Evolutionary conservation across 2,888 invertebrate genomes (phyloP).

Genomic region (Amblyteles armatorius): DNA sequence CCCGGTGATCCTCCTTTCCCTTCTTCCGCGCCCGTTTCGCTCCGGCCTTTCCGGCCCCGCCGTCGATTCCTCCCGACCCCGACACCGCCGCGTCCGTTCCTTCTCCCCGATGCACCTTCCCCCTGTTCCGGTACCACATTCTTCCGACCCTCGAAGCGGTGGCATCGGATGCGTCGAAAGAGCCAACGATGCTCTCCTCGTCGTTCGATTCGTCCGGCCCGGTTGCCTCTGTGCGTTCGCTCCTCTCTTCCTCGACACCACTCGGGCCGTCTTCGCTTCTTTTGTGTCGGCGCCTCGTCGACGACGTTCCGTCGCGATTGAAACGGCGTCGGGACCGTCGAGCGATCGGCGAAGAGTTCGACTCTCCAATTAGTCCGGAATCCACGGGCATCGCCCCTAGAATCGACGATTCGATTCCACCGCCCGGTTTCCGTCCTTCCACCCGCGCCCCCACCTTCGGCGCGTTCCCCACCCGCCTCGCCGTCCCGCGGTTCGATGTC

Average conservation of each 20-base stretch:
- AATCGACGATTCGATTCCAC: conserved; percentile 53
- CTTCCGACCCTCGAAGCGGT: background rate
- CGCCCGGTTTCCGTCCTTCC: conserved; percentile 7
- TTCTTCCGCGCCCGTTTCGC: background rate
- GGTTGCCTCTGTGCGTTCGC: conserved; percentile 7
- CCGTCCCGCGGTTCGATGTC: background rate
- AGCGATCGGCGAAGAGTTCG: conserved; percentile 8
- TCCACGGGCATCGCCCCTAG: background rate
- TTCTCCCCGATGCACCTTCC: background rate
- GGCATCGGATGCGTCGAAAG: background rate
- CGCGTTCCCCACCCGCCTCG: background rate
- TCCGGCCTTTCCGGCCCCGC: background rate
- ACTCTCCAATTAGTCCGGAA: conserved; percentile 45
- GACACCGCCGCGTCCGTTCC: background rate
- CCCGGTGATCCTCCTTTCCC: conserved; percentile 26
- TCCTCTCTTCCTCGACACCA: conserved; percentile 1
- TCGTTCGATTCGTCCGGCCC: conserved; percentile 1
- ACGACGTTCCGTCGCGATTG: conserved; percentile 39
- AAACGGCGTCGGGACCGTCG: conserved; percentile 24
- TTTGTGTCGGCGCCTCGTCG: background rate
- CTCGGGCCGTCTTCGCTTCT: conserved; percentile 8
- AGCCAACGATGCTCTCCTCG: background rate
- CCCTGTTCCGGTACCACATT: background rate
- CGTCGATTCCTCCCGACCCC: conserved; percentile 21
- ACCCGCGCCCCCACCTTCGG: background rate